A percentile compares a stretch with the other conserved stretches of the same genome.
Conservation (phyloP, 2,888 invertebrate species). For the Scrobipalpa atriplicella region DNA sequence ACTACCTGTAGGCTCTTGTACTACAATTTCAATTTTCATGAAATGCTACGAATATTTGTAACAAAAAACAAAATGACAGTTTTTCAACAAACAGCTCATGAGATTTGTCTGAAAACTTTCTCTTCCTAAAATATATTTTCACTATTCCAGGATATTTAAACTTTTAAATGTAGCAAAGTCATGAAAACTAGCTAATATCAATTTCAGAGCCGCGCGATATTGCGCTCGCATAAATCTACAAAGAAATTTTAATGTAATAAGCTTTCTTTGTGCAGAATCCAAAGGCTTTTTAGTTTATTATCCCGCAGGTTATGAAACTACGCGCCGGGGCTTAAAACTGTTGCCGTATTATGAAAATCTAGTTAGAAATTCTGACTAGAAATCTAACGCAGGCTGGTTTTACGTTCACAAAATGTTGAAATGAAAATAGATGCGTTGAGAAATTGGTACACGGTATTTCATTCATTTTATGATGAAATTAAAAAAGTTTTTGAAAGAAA, state of each 20-base stretch:
- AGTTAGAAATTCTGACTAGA: not conserved
- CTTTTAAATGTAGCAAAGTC: not conserved
- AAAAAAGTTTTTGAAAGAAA: too few relatives aligned
- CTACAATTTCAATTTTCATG: too few relatives aligned
- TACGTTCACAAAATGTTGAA: too few relatives aligned
- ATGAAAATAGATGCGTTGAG: too few relatives aligned
- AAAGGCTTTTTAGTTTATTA: constrained; percentile 76
- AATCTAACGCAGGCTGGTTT: not conserved
- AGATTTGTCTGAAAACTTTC: not conserved
- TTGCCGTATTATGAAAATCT: constrained; percentile 9
- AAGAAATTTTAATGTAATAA: constrained; percentile 73
- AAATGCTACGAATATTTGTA: too few relatives aligned
- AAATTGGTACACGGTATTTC: too few relatives aligned
- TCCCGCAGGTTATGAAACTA: constrained; percentile 69
- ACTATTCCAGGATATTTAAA: not conserved
- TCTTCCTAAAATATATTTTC: not conserved
- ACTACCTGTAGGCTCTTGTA: too few relatives aligned
- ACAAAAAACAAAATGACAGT: too few relatives aligned
- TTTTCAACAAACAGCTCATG: too few relatives aligned
- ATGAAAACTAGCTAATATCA: constrained; percentile 33
- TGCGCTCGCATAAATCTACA: constrained; percentile 41
- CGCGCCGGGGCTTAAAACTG: constrained; percentile 48
- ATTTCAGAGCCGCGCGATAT: constrained; percentile 42
- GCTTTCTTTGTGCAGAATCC: constrained; percentile 70
- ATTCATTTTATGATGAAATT: too few relatives aligned